phyloP scores from a whole-genome alignment of 2,113 vertebrate genomes.

The Gnathonemus longibarbis region DNA sequence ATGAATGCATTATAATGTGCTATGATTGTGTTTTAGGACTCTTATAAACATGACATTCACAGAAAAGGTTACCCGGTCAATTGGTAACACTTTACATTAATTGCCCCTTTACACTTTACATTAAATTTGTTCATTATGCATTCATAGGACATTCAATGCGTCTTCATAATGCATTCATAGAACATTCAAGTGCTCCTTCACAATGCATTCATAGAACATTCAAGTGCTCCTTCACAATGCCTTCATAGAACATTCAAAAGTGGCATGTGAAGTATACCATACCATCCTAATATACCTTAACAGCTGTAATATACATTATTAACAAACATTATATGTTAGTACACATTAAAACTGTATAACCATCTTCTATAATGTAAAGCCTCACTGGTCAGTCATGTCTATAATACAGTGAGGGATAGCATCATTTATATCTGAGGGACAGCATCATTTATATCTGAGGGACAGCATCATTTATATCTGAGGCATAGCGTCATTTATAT shows the following conservation, averaged over 20 bases:
- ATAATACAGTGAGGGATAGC: not conserved
- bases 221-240: not conserved
- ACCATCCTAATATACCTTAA: not conserved
- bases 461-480: not conserved
- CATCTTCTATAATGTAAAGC: not conserved
- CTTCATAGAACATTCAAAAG: not conserved
- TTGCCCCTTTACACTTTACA: too few species aligned
- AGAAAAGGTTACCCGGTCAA: not conserved
- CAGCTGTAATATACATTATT: not conserved
- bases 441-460: not conserved
- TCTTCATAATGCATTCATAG: too few species aligned
- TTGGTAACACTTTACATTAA: too few species aligned
- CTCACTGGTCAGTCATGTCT: not conserved
- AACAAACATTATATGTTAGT: not conserved
- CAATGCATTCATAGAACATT: too few species aligned
- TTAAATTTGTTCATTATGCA: too few species aligned
- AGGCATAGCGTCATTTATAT: not conserved
- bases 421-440: not conserved
- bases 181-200: too few species aligned
- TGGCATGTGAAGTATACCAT: not conserved
- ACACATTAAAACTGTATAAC: not conserved
- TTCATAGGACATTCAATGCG: not conserved
- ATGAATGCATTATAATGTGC: not conserved
- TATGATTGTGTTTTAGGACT: not conserved
- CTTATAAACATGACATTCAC: not conserved